Evolutionary conservation across 2,888 invertebrate species (phyloP).

Genomic region (Luperina nickerlii): DNA sequence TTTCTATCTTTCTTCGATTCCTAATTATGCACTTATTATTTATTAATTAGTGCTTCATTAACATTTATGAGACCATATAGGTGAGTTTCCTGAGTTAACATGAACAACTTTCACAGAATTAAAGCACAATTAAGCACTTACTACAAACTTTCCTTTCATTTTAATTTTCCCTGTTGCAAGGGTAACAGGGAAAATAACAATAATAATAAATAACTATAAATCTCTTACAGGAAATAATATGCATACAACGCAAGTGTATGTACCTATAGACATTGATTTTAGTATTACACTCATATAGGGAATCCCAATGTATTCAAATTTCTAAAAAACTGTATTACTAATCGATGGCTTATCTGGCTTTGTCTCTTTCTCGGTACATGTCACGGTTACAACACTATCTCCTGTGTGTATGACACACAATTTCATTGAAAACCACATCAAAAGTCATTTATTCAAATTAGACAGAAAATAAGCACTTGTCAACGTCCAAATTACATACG

Average conservation of each 20-base stretch:
- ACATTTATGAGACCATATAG: not conserved
- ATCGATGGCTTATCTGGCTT: not conserved
- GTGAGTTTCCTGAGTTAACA: not conserved
- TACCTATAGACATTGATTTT: constrained; percentile 30
- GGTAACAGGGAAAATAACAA: constrained; percentile 16
- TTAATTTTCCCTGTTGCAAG: constrained; percentile 17
- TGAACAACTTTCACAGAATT: not conserved
- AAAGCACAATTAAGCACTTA: not conserved
- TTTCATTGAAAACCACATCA: no score
- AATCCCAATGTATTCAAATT: constrained; percentile 27
- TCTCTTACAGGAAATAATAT: constrained; percentile 38
- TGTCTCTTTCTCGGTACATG: not conserved
- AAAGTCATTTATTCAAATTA: not conserved
- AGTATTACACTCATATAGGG: not conserved
- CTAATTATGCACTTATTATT: not conserved
- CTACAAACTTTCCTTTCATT: not conserved
- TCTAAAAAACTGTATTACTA: constrained; percentile 30
- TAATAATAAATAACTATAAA: not conserved
- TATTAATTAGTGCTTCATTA: not conserved
- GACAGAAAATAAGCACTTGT: no score
- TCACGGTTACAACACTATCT: not conserved
- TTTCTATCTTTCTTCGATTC: not conserved
- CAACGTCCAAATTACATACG: no score
- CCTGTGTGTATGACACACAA: no score
- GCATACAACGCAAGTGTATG: constrained; percentile 32